Evolutionary conservation across 2,888 invertebrate species (phyloP).

Genomic region (Heteromyza rotundicornis): DNA sequence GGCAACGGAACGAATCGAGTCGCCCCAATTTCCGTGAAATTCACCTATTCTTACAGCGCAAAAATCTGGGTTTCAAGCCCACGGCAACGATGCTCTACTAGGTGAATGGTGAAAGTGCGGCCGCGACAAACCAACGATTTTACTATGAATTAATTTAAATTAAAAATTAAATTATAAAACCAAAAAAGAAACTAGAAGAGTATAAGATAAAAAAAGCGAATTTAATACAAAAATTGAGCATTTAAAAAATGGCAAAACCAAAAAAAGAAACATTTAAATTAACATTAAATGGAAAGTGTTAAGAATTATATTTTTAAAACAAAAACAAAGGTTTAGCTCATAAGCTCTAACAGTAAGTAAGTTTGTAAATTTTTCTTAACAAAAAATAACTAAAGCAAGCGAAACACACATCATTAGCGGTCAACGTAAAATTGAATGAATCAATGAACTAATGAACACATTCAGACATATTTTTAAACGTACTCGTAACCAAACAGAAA

Average conservation of each 20-base stretch:
- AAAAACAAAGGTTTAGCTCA: too few species aligned
- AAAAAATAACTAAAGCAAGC: conserved; percentile 9
- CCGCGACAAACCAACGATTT: conserved; percentile 31
- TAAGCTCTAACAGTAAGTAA: too few species aligned
- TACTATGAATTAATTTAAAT: conserved; percentile 7
- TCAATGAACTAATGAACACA: not conserved
- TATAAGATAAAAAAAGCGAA: conserved; percentile 1
- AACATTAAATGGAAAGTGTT: conserved; percentile 21
- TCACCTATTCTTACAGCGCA: conserved; percentile 81
- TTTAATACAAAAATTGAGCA: conserved; percentile 25
- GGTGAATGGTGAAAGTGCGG: too few species aligned
- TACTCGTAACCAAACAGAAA: not conserved
- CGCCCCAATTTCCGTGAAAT: conserved; percentile 84
- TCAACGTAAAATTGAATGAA: not conserved
- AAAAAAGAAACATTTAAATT: conserved; percentile 15
- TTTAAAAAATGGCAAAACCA: conserved; percentile 20
- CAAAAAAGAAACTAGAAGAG: not conserved
- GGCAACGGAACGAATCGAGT: conserved; percentile 79
- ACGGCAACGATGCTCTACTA: conserved; percentile 52
- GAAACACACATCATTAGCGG: conserved; percentile 9
- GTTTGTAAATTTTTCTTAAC: conserved; percentile 7
- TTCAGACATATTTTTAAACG: not conserved
- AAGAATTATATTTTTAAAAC: conserved; percentile 22
- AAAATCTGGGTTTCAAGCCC: conserved; percentile 69
- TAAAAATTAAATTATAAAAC: not conserved